Evolutionary conservation across 2,113 vertebrate genomes (phyloP), one percentile per base, ranked within the genome.

Genomic region (Anolis sagrei): DNA sequence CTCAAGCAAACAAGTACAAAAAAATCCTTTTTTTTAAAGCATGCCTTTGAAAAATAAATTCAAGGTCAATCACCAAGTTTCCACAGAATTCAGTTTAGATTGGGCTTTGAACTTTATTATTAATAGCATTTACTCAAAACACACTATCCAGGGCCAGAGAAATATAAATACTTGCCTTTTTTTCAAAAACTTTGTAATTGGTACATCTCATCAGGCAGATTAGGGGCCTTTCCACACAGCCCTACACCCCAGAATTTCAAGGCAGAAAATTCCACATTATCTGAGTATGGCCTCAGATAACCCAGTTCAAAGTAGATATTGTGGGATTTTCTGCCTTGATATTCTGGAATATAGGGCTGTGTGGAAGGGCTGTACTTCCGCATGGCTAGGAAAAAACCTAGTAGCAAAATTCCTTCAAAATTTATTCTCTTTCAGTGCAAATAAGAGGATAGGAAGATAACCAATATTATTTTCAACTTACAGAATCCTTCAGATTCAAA

Each of bases 401-500:
- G 25, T 8, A 58, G 8, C 48, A 58, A 10, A 23, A 11, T 58
- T 48, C 36, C 34, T 58, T 48, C 49, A 36, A 76, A 61, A 25
- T 16, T 77, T 86, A 79, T 6, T 72, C 72, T 79, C 82, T 16
- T 88, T 2, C 34, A 87, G 77, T 76, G 1, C 1, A 5, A 83
- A 9, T 76, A 27, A 66, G 82, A 16, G 82, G 27, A 64, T 16
- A 58, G 9, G 1, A 81, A 81, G 18, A 39, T 27, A 88, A 81
- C 2, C 1, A 89, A 4, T 2, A 87, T 1, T 36, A 75, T 84
- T 54, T 89, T 27, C 7, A 58, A 79, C 73, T 84, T 36, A 66
- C 81, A 90, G 87, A 44, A 19, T 7, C 39, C 87, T 89, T 86
- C 88, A 91, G 91, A 93, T 83, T 61, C 32, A 75, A 89, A 81